These are phyloP conservation scores for Linnaemya tessellans DNA, from an alignment of 2,888 invertebrate species.

Conservation along the genomic window DNA sequence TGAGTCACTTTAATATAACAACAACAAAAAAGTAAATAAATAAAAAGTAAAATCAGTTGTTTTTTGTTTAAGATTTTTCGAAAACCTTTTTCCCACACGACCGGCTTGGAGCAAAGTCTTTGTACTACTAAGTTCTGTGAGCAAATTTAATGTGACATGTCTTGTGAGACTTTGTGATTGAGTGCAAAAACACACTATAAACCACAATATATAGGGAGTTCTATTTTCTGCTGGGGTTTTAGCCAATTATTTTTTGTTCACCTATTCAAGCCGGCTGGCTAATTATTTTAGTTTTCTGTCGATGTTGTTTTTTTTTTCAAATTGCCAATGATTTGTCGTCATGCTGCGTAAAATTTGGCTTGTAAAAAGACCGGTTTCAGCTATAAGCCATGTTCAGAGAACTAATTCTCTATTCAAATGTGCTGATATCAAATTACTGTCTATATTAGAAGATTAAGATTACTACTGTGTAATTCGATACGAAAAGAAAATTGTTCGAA, in stretches of 20 bases:
- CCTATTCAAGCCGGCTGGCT: too few relatives aligned
- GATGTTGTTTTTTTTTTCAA: too few relatives aligned
- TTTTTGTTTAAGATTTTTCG: conserved; percentile 14
- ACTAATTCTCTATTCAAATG: too few relatives aligned
- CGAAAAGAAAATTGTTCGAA: too few relatives aligned
- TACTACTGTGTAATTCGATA: too few relatives aligned
- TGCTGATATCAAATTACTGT: too few relatives aligned
- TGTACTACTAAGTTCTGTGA: conserved; percentile 58
- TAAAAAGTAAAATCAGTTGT: background rate
- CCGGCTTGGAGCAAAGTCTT: conserved; percentile 63
- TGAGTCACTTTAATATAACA: conserved; percentile 42
- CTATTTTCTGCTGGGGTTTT: background rate
- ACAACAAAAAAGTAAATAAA: background rate
- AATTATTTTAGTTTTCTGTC: background rate
- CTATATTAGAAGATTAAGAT: too few relatives aligned
- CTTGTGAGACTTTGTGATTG: conserved; percentile 41
- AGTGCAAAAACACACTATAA: conserved; percentile 13
- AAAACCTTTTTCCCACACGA: conserved; percentile 56
- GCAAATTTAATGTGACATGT: conserved; percentile 48
- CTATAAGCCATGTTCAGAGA: too few relatives aligned
- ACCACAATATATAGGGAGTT: background rate
- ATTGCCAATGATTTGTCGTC: too few relatives aligned
- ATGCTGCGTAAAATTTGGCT: too few relatives aligned
- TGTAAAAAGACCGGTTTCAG: too few relatives aligned
- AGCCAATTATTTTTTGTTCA: too few relatives aligned